Conservation (phyloP, 2,888 invertebrate genomes). For the Opisthograptis luteolata region DNA sequence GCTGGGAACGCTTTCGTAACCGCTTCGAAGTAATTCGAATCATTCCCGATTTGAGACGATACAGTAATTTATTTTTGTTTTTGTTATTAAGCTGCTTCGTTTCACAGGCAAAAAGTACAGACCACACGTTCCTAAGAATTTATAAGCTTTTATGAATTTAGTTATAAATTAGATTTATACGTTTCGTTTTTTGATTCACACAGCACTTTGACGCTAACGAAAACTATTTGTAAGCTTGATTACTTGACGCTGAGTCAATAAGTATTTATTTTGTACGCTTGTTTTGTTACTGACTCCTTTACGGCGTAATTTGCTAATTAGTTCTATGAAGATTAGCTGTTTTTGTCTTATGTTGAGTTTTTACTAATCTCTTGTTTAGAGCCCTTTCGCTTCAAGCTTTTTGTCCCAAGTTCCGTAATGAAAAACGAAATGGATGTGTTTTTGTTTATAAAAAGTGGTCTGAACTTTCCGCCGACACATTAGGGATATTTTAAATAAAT, state of each 20-base stretch:
- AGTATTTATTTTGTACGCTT: constrained; percentile 12
- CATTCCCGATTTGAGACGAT: constrained; percentile 26
- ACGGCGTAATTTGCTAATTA: constrained; percentile 15
- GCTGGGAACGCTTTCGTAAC: background rate
- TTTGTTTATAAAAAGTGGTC: too few species aligned
- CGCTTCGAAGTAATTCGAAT: constrained; percentile 15
- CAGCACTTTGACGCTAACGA: constrained; percentile 20
- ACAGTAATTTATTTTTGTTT: constrained; percentile 28
- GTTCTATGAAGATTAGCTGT: constrained; percentile 10
- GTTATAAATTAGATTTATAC: constrained; percentile 7
- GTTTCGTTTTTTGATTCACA: constrained; percentile 3
- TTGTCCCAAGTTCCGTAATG: too few species aligned
- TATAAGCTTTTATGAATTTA: constrained; percentile 16
- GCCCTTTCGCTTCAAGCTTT: too few species aligned
- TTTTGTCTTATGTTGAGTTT: constrained; percentile 35
- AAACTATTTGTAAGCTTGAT: constrained; percentile 9
- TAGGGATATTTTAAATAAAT: too few species aligned
- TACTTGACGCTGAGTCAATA: too few species aligned
- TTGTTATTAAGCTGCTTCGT: constrained; percentile 21
- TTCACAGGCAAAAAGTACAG: constrained; percentile 28
- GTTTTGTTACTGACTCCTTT: constrained; percentile 14
- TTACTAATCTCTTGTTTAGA: constrained; percentile 21
- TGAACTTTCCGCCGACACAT: too few species aligned
- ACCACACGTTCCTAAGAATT: constrained; percentile 27
- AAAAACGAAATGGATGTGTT: too few species aligned